These are phyloP conservation scores for Lagria hirta DNA, from an alignment of 2,888 invertebrate genomes.

Conservation along the genomic window DNA sequence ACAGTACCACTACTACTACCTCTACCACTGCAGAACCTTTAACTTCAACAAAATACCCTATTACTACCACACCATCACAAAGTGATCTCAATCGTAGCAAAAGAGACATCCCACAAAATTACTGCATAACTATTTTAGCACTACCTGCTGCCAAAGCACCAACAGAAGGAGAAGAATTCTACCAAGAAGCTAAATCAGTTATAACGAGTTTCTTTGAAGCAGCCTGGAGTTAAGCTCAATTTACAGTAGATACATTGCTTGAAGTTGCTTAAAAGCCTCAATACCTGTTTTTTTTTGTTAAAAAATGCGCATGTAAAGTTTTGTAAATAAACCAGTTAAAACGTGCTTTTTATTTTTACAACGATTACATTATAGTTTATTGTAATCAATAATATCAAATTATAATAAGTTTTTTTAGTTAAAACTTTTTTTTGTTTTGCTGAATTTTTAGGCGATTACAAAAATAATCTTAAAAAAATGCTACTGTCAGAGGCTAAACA, in stretches of 20 bases:
- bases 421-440: too few relatives aligned
- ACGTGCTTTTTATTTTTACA: too few relatives aligned
- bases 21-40: constrained; percentile 9
- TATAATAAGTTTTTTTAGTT: too few relatives aligned
- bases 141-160: constrained; percentile 38
- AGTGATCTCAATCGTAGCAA: constrained; percentile 9
- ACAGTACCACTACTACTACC: constrained; percentile 18
- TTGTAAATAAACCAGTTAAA: too few relatives aligned
- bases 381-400: too few relatives aligned
- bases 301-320: too few relatives aligned
- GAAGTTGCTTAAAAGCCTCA: too few relatives aligned
- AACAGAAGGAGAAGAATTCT: constrained; percentile 38
- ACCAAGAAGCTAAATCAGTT: constrained; percentile 30
- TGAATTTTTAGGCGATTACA: too few relatives aligned
- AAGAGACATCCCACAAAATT: constrained; percentile 33
- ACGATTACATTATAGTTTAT: too few relatives aligned
- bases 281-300: too few relatives aligned
- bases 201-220: constrained; percentile 37
- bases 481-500: too few relatives aligned
- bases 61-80: constrained; percentile 15
- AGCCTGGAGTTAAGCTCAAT: constrained; percentile 33
- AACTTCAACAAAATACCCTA: constrained; percentile 14
- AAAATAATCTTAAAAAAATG: too few relatives aligned
- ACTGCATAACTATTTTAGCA: constrained; percentile 44
- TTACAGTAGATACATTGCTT: neutral